Evolutionary conservation across 92 coral and sea anemone genomes (phyloP).

Genomic region (Umimayanthus chanpuru): DNA sequence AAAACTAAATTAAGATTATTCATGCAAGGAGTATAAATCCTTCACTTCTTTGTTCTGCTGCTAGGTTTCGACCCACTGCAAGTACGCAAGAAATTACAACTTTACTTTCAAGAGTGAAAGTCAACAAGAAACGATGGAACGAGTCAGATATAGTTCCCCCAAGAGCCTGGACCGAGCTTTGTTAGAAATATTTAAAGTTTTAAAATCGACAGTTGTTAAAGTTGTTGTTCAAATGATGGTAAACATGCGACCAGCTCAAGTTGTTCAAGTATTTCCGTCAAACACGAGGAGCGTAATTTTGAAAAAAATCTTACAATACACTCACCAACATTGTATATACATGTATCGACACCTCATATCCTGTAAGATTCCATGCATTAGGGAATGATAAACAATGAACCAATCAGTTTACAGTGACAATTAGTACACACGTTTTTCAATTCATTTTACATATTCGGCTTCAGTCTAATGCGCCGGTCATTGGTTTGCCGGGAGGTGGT

Average conservation of each 20-base stretch:
- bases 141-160: neutral
- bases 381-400: neutral
- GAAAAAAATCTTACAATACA: too few species aligned
- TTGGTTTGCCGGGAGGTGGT: neutral
- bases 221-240: neutral
- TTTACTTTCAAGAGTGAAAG: neutral
- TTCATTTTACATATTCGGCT: neutral
- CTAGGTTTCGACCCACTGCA: neutral
- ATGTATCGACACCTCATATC: neutral
- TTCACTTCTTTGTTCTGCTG: neutral
- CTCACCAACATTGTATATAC: neutral
- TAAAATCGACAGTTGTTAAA: too few species aligned
- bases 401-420: neutral
- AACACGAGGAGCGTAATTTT: neutral
- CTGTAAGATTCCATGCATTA: too few species aligned
- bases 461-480: neutral
- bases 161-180: neutral
- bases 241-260: neutral
- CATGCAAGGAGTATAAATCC: neutral
- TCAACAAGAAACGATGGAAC: neutral
- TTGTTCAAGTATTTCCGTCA: neutral
- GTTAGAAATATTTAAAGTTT: too few species aligned
- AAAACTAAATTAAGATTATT: too few species aligned
- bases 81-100: neutral
- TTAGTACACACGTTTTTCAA: neutral